Conservation (phyloP, 2,888 invertebrate genomes). For the Cephus sareptanus region DNA sequence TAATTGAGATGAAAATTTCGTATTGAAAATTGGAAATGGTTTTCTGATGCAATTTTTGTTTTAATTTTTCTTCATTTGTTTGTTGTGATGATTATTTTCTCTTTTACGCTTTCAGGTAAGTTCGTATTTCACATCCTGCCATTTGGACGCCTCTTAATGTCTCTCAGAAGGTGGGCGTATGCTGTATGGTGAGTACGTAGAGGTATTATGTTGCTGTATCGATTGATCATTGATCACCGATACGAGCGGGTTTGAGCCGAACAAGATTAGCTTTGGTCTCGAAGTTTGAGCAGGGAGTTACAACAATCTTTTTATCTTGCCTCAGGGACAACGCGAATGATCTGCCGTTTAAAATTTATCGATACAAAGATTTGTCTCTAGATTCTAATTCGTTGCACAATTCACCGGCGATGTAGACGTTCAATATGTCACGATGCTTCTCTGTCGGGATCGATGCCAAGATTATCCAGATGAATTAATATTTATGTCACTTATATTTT, state of each 20-base stretch:
- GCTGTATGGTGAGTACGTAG: neutral
- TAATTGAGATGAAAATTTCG: neutral
- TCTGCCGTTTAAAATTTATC: neutral
- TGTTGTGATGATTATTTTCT: constrained; percentile 14
- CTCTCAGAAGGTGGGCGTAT: neutral
- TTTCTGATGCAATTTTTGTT: neutral
- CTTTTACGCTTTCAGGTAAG: constrained; percentile 36
- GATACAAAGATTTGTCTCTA: neutral
- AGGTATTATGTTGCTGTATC: neutral
- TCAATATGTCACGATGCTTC: neutral
- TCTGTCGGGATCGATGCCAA: neutral
- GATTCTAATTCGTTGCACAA: neutral
- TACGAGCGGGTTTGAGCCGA: neutral
- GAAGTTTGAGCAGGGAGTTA: neutral
- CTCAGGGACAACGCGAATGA: neutral
- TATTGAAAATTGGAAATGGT: neutral
- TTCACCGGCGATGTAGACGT: neutral
- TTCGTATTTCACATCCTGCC: constrained; percentile 4
- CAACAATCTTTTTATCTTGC: neutral
- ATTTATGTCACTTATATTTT: neutral
- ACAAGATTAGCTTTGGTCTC: neutral
- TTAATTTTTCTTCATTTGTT: constrained; percentile 12
- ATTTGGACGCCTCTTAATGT: neutral
- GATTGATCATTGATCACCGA: neutral
- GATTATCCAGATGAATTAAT: neutral